A percentile compares a stretch with the other conserved stretches of the same genome.
These are phyloP conservation scores for Apodemia mormo DNA, from an alignment of 2,888 invertebrate genomes.

Conservation along the genomic window DNA sequence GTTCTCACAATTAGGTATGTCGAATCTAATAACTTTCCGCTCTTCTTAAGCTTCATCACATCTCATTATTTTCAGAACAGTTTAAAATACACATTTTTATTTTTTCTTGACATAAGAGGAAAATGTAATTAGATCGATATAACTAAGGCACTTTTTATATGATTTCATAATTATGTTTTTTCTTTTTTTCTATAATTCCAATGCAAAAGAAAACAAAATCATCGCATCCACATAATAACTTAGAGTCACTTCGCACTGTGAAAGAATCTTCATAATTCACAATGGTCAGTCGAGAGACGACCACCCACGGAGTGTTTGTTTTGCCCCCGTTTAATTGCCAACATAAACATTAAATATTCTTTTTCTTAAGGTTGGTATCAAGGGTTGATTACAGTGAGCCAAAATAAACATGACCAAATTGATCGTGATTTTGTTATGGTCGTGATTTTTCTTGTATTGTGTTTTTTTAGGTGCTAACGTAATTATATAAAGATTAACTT, in stretches of 20 bases:
- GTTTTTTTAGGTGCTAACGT: neutral
- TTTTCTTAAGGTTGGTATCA: slow-evolving; percentile 43
- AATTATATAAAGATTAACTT: neutral
- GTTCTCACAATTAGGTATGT: too few relatives aligned
- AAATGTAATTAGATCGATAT: too few relatives aligned
- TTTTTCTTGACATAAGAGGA: too few relatives aligned
- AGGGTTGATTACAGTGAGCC: slow-evolving; percentile 40
- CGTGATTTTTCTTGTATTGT: slow-evolving; percentile 15
- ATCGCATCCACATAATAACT: neutral
- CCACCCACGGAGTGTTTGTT: slow-evolving; percentile 69
- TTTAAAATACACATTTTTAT: too few relatives aligned
- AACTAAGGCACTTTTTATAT: too few relatives aligned
- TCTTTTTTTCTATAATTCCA: neutral
- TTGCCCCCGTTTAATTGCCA: slow-evolving; percentile 70
- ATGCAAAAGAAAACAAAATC: neutral
- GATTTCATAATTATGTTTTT: too few relatives aligned
- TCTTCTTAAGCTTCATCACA: too few relatives aligned
- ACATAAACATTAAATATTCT: slow-evolving; percentile 66
- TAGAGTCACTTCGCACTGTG: slow-evolving; percentile 22
- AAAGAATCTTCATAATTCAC: slow-evolving; percentile 26
- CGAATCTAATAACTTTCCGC: too few relatives aligned
- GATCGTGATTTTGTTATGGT: slow-evolving; percentile 29
- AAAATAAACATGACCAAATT: slow-evolving; percentile 35
- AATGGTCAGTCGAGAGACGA: slow-evolving; percentile 34
- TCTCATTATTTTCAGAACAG: too few relatives aligned